Evolutionary conservation across 2,797 vertebrate genomes (phyloP).

Genomic region (Sebastes flavidus): DNA sequence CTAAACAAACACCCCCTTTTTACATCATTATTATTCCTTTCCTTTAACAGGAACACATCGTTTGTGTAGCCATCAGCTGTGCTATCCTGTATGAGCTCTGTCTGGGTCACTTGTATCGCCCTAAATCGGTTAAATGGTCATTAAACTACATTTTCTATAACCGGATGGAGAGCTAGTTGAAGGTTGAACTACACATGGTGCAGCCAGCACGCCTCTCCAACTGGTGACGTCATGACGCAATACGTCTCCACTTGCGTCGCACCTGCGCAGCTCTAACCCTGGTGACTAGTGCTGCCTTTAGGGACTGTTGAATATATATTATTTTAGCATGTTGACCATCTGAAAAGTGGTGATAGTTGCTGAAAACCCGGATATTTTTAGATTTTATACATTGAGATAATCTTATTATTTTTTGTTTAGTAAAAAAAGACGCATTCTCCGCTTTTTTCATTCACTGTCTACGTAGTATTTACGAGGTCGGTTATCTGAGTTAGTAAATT

Average conservation of each 20-base stretch:
- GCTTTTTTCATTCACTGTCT: too few relatives aligned
- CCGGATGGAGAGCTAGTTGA: neutral
- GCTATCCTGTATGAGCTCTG: too few relatives aligned
- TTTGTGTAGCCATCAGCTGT: neutral
- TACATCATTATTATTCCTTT: neutral
- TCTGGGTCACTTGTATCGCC: neutral
- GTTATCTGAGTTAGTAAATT: fast-evolving
- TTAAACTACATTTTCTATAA: neutral
- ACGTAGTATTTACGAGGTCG: neutral
- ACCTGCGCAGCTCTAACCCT: constrained; percentile 41
- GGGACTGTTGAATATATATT: neutral
- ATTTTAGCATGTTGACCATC: fast-evolving
- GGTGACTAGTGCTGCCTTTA: neutral
- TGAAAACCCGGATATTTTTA: fast-evolving
- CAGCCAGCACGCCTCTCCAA: too few relatives aligned
- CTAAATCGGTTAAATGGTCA: neutral
- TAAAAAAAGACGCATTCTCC: neutral
- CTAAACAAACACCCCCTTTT: neutral
- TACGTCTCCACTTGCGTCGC: constrained; percentile 2
- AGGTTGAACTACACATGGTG: neutral
- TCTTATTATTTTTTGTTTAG: neutral
- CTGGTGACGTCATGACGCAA: neutral
- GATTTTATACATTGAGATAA: neutral
- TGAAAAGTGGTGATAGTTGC: neutral
- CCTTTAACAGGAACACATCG: neutral